phyloP scores from a whole-genome alignment of 2,113 vertebrate genomes.

The Sminthopsis crassicaudata region DNA sequence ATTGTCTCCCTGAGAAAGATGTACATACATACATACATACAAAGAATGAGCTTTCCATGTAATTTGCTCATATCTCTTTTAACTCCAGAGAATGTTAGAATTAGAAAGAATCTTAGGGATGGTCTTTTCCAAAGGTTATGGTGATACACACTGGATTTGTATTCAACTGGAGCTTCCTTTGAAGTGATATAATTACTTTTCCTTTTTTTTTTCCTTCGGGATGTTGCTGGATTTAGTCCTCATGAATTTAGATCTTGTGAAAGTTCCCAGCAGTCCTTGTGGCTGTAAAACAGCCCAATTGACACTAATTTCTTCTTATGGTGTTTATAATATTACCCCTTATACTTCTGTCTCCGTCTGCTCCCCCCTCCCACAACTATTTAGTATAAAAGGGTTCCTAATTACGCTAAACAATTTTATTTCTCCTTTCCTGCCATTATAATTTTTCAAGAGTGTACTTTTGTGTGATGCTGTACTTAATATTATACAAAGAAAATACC shows the following conservation, averaged over 20 bases:
- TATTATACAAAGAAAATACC: background rate
- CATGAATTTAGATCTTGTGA: constrained; percentile 8
- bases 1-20: background rate
- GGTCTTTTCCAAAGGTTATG: background rate
- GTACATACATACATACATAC: no score
- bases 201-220: background rate
- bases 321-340: background rate
- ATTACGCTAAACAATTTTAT: constrained; percentile 21
- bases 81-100: background rate
- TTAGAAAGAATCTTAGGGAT: background rate
- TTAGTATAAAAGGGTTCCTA: constrained; percentile 18
- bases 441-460: background rate
- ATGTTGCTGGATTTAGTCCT: constrained; percentile 20
- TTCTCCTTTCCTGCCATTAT: background rate
- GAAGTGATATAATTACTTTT: constrained; percentile 10
- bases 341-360: background rate
- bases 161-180: constrained; percentile 7
- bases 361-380: background rate
- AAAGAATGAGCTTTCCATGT: background rate
- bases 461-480: background rate
- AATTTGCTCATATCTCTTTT: background rate
- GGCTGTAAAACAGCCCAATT: background rate
- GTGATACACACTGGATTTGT: background rate
- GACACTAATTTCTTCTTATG: background rate
- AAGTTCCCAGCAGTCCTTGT: background rate